Percentiles rank a stretch among this genome's conserved stretches.
phyloP scores from a whole-genome alignment of 2,113 vertebrate species.

The Centropus unirufus region DNA sequence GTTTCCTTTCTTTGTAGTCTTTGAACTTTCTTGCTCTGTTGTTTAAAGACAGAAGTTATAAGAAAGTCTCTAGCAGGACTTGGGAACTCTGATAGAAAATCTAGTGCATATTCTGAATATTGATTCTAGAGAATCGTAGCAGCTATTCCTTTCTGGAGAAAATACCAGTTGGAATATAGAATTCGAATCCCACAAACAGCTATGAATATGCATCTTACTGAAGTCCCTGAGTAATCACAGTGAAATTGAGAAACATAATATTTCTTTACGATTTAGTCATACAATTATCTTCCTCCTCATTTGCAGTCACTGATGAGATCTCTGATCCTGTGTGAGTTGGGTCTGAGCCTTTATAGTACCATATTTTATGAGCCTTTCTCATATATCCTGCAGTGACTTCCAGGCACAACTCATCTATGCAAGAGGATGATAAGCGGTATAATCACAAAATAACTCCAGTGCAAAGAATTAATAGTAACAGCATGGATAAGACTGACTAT shows the following conservation, averaged over 20 bases:
- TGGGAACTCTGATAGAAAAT: background rate
- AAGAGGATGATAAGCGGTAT: background rate
- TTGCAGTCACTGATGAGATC: background rate
- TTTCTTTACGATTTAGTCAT: background rate
- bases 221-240: background rate
- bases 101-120: background rate
- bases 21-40: background rate
- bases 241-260: background rate
- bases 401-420: background rate
- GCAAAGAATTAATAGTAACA: background rate
- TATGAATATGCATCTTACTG: background rate
- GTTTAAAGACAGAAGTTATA: background rate
- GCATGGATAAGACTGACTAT: background rate
- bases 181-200: background rate
- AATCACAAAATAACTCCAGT: background rate
- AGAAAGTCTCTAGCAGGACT: background rate
- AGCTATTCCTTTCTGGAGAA: background rate
- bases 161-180: background rate
- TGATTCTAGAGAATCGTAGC: background rate
- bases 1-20: background rate
- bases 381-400: background rate
- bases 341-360: background rate
- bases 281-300: fast-evolving
- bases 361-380: background rate
- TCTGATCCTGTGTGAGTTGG: background rate